Conservation (phyloP, 53 echinoderm and acorn worm genomes). For the Echinometra lucunter region DNA sequence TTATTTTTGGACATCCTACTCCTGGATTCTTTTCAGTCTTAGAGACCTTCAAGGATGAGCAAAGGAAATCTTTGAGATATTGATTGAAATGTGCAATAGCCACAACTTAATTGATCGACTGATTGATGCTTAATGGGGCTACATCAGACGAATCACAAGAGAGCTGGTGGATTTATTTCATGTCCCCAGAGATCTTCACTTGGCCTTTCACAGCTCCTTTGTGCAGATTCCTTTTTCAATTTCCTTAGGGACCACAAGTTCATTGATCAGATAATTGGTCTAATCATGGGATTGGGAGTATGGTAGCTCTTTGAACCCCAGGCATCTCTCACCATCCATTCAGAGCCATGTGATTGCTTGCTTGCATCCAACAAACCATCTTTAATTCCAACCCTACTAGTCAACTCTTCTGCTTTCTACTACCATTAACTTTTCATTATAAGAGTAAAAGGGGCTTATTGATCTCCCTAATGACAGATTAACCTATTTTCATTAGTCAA, state of each 20-base stretch:
- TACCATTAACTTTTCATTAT: slow-evolving; percentile 2
- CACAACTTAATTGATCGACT: not conserved
- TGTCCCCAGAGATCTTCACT: not conserved
- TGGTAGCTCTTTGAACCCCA: not conserved
- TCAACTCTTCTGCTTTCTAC: slow-evolving; percentile 10
- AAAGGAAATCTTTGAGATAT: not conserved
- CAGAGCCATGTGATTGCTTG: not conserved
- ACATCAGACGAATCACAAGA: not conserved
- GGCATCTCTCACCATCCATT: not conserved
- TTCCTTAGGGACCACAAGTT: slow-evolving; percentile 30
- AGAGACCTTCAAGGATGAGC: not conserved
- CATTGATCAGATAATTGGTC: slow-evolving; percentile 57
- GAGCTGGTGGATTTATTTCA: not conserved
- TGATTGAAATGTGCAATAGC: slow-evolving; percentile 28
- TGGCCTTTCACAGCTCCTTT: slow-evolving; percentile 12
- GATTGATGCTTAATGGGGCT: not conserved
- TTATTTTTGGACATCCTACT: not conserved
- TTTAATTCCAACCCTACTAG: not conserved
- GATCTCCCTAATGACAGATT: slow-evolving; percentile 11
- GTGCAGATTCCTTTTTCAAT: not conserved
- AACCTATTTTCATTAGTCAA: slow-evolving; percentile 5
- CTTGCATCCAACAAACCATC: not conserved
- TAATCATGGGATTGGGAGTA: slow-evolving; percentile 32
- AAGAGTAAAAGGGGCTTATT: slow-evolving; percentile 11
- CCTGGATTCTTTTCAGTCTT: not conserved